Conservation (phyloP, 2,888 invertebrate genomes). For the Pristionchus mayeri region DNA sequence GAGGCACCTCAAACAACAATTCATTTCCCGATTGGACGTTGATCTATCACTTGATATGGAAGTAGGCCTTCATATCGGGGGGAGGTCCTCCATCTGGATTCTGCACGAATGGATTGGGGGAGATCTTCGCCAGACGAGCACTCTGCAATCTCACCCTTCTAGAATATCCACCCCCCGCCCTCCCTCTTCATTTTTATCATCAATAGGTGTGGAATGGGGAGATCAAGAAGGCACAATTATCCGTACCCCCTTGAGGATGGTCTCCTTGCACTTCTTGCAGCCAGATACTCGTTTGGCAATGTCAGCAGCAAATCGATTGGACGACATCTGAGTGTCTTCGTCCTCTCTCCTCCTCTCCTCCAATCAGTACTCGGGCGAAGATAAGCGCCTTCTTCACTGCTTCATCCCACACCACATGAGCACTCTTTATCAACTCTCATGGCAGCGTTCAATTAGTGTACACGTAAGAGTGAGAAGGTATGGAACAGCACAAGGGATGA, state of each 20-base stretch:
- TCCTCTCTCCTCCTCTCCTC: background rate
- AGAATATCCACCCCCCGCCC: no score
- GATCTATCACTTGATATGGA: slow-evolving; percentile 79
- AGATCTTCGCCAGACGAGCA: slow-evolving; percentile 84
- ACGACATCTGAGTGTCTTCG: slow-evolving; percentile 73
- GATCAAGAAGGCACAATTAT: no score
- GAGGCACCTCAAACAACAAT: slow-evolving; percentile 80
- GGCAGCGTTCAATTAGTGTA: background rate
- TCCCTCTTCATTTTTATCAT: no score
- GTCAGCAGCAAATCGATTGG: slow-evolving; percentile 82
- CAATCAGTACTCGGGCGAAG: slow-evolving; percentile 32
- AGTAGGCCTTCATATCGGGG: slow-evolving; percentile 88
- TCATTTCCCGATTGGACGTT: background rate
- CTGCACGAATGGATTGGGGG: slow-evolving; percentile 85
- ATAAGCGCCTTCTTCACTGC: slow-evolving; percentile 12
- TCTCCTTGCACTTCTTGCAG: slow-evolving; percentile 88
- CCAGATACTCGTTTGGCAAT: slow-evolving; percentile 87
- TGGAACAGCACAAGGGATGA: background rate
- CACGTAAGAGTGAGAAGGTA: background rate
- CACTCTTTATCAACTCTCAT: slow-evolving; percentile 36
- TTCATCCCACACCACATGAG: background rate
- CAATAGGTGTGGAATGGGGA: no score
- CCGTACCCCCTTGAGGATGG: slow-evolving; percentile 62
- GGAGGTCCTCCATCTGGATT: slow-evolving; percentile 79
- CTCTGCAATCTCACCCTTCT: slow-evolving; percentile 26